phyloP scores from a whole-genome alignment of 2,888 invertebrate genomes.

The Andrena flavipes region DNA sequence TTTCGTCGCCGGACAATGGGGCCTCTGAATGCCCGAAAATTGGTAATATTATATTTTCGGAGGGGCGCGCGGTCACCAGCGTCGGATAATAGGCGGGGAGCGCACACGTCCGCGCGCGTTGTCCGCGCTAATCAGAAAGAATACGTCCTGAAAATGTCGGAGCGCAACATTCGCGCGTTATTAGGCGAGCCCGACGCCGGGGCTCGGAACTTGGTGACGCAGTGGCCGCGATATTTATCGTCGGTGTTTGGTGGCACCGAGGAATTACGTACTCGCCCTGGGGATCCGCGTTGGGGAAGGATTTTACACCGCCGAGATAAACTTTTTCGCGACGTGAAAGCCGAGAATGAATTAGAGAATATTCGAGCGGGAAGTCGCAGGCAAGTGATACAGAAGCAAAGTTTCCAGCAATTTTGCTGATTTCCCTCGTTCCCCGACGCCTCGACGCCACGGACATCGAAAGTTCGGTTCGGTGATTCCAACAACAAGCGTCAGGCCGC shows the following conservation, averaged over 20 bases:
- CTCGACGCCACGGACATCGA: not conserved
- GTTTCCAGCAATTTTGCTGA: constrained; percentile 12
- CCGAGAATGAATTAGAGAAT: not conserved
- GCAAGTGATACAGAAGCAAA: not conserved
- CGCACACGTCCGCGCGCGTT: constrained; percentile 4
- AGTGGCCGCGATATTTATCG: constrained; percentile 21
- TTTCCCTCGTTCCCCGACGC: not conserved
- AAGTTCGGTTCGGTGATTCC: constrained; percentile 31
- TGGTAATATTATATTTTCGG: constrained; percentile 56
- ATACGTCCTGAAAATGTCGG: constrained; percentile 51
- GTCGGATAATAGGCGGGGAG: not conserved
- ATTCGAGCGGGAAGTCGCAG: not conserved
- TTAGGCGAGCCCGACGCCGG: constrained; percentile 5
- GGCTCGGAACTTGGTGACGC: not conserved
- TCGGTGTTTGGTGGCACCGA: not conserved
- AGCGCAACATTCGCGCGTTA: constrained; percentile 16
- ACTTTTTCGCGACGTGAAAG: not conserved
- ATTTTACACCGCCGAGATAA: not conserved
- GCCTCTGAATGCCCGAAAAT: constrained; percentile 47
- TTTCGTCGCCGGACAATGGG: constrained; percentile 43
- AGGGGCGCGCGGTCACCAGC: not conserved
- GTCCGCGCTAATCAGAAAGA: constrained; percentile 57
- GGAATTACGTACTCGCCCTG: not conserved
- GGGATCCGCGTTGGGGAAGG: not conserved
- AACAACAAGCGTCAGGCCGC: constrained; percentile 7